Evolutionary conservation across 2,113 vertebrate species (phyloP), one percentile per base, ranked within the genome.

Genomic region (Dasyornis broadbenti): DNA sequence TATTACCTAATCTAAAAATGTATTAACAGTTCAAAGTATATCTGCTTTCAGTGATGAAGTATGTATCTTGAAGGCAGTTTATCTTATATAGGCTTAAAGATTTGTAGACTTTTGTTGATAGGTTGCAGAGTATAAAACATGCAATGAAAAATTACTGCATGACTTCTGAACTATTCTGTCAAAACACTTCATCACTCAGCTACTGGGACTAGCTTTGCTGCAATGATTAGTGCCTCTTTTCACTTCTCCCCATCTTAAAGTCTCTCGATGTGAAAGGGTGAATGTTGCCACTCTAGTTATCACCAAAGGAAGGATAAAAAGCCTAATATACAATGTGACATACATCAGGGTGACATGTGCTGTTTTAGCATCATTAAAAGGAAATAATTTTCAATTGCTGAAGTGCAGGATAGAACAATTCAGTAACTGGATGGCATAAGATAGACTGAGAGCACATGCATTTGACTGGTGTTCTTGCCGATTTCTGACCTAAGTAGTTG

Each of bases 61-160:
- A 82, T 77, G n/a, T 40, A 63, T 82, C 49, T 86, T 94, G 60
- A 87, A 96, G 39, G 57, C 61, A 95, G 83, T 97, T 97, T 94
- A 92, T 96, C 86, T 83, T 61, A 37, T 20, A 72, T 18, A 45
- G 47, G 82, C 49, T 95, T 96, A 89, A 94, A 96, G 65, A 84
- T 91, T 94, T 95, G 86, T 86, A 94, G 45, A 22, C 56, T 78
- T 96, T 89, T 77, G 23, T 54, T 82, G 61, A 86, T 91, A 91
- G 69, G 35, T 86, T 69, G 69, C 71, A 85, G 28, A 95, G 66
- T 63, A 93, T 71, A 95, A 96, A 97, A 91, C 17, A 60, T 71
- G 28, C 92, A 93, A 82, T 90, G 37, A 49, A 76, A 83, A 90
- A 95, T 95, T 91, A 90, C 68, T 95, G 92, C 52, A 61, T 92